Base-by-base conservation (phyloP, 2,113 vertebrate species). In the Alethe diademata region DNA sequence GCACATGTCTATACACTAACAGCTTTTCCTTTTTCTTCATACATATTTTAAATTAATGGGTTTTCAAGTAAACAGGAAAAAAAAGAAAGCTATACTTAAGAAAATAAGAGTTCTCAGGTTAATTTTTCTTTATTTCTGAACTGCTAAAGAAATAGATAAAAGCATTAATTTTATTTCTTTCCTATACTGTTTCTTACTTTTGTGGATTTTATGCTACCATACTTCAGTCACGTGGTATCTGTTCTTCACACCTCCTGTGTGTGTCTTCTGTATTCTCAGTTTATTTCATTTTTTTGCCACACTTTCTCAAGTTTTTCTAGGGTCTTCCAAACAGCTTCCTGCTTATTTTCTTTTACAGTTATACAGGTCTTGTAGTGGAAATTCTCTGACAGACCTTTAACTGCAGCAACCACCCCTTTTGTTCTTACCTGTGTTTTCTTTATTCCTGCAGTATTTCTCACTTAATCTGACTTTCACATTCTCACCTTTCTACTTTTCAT, bases 41-140 rank as follows among this genome's bases (percentile, higher is more conserved):
- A 51, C 43, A 61, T 70, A 93, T 95, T 92, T 95, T 94, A 94
- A 95, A 94, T 91, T 60, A 93, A 82, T 73, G 29, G 78, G 61
- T 74, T 94, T 92, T 94, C 64, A 86, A 56, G n/a, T 73, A 78
- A 74, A 36, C 48, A 53, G 43, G 56, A 45, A 69, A 38, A 95
- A 60, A 92, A 69, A 42, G 60, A 86, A 87, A 84, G 29, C 11
- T 62, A 24, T 84, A 42, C 12, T 61, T 79, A 78, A 85, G 83
- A 80, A 95, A 95, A 89, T 14, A 73, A 29, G 43, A 54, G 7
- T 73, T 87, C 24, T 89, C 7, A 40, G 36, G 47, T 11, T 82
- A 69, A 40, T 78, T 95, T 72, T 74, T 75, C 54, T 91, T 83
- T 81, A 94, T 90, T 95, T 35, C 36, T 74, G 13, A 66, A 33